Evolutionary conservation across 2,113 vertebrate species (phyloP).

Genomic region (Ia io): DNA sequence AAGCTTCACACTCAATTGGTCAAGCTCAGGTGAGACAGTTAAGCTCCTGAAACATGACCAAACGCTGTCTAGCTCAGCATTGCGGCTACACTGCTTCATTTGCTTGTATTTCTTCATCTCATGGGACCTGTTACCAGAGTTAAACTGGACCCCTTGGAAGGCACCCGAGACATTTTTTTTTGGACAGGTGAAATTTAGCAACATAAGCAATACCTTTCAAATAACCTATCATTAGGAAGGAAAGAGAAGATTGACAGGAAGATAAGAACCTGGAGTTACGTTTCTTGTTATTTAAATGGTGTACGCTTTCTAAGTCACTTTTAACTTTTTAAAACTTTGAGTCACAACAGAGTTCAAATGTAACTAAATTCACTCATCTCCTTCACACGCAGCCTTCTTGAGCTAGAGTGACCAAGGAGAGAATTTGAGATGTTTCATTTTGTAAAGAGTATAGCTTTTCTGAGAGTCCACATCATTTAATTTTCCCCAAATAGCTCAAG

Average conservation of each 20-base stretch:
- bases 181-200: not conserved
- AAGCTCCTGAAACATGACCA: not conserved
- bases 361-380: not conserved
- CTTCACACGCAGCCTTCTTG: not conserved
- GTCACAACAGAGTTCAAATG: not conserved
- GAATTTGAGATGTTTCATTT: not conserved
- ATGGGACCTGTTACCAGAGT: not conserved
- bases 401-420: not conserved
- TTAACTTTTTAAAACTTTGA: conserved; percentile 33
- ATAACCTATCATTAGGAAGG: not conserved
- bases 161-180: not conserved
- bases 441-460: not conserved
- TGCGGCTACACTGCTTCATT: not conserved
- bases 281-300: not conserved
- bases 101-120: not conserved
- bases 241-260: not conserved
- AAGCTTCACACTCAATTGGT: not conserved
- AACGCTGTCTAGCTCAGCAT: not conserved
- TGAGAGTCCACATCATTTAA: not conserved
- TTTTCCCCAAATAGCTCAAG: not conserved
- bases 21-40: not conserved
- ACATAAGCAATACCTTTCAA: not conserved
- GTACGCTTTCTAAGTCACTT: not conserved
- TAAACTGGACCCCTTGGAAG: not conserved
- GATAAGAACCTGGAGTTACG: not conserved